Base-by-base conservation (phyloP, 2,888 invertebrate species). In the Gymnoscelis rufifasciata region DNA sequence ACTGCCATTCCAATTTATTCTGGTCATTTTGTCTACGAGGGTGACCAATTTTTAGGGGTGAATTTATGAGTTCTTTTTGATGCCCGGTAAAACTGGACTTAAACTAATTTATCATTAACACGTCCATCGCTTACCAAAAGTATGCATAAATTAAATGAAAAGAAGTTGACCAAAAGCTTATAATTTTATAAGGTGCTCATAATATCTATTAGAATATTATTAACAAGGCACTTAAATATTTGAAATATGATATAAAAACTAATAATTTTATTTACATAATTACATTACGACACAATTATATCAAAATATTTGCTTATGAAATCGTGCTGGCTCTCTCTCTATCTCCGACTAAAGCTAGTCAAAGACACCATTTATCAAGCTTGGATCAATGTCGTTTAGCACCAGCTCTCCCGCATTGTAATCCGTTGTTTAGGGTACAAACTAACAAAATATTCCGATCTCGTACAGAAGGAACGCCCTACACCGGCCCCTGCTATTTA, bases 11-110 rank as follows among this genome's bases (percentile, higher is more conserved):
- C 84, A 87, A 87, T 88, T 87, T 88, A 86, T 86, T 79, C 82
- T 86, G 87, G 87, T 86, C 84, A 87, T 84, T 88, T 86, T 84
- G 78, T 79, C 75, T 83, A 76, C 67, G 76, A 81, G 87, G 88
- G 86, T 83, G 81, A 81, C 78, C 83, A 79, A 74, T 78, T 78
- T 80, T 79, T 73, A 74, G 81, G 86, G 84, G 78, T 71, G 71
- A 81, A 82, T 81, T 83, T 83, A 86, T 81, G 59, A 61, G 62
- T 66, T 71, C 64, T 75, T 75, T 75, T 79, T 79, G 71, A 64
- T 2, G 19, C n/a, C 19, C 19, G 19, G 19, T 19, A 19, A 19
- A 19, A 19, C 19, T 55, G 59, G 57, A 54, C 52, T 55, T 55
- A 57, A 19, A 3, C 19, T 5, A 19, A 19, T 19, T 19, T 19